Conservation (phyloP, 2,113 vertebrate species). For the Cyphotilapia sp. region DNA sequence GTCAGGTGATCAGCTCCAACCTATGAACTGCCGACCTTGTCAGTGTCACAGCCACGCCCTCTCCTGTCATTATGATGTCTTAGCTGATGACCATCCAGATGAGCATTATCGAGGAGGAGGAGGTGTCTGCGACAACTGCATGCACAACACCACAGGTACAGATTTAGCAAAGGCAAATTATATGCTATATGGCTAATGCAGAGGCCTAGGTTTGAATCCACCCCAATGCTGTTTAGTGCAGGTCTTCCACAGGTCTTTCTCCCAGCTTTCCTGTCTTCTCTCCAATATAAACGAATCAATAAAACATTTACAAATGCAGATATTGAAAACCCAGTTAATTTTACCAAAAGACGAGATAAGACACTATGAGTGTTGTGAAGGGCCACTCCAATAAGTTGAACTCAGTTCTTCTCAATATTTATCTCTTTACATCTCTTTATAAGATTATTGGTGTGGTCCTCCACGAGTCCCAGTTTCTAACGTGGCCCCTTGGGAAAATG, state of each 20-base stretch:
- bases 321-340: not conserved
- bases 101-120: conserved; percentile 80
- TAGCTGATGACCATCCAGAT: conserved; percentile 74
- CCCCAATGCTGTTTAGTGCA: not conserved
- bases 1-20: conserved; percentile 76
- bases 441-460: not conserved
- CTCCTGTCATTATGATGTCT: conserved; percentile 81
- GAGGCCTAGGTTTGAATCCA: not conserved
- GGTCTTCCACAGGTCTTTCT: not conserved
- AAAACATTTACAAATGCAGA: not conserved
- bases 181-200: not conserved
- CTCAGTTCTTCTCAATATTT: not conserved
- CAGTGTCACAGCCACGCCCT: conserved; percentile 78
- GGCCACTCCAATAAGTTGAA: not conserved
- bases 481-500: not conserved
- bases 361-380: not conserved
- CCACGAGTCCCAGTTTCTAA: not conserved
- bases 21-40: conserved; percentile 82
- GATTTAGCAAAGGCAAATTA: not conserved
- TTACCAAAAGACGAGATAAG: not conserved
- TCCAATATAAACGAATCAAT: not conserved
- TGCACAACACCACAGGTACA: conserved; percentile 83
- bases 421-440: not conserved
- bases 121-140: conserved; percentile 83
- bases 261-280: not conserved